Conservation (phyloP, 1,140 invertebrate species). For the Phthorimaea operculella region DNA sequence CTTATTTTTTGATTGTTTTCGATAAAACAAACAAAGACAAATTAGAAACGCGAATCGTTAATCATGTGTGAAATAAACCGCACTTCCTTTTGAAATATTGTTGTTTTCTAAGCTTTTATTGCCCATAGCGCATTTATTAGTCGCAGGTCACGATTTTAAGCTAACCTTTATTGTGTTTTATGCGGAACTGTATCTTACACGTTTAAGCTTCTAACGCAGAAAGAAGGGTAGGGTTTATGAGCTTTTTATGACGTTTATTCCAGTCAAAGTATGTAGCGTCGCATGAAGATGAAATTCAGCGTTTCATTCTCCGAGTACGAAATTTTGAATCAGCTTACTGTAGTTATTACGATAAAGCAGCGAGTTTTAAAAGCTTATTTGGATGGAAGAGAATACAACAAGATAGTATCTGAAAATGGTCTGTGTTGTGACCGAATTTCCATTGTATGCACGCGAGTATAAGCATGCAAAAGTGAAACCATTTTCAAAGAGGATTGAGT, state of each 20-base stretch:
- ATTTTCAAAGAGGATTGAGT: conserved; percentile 4
- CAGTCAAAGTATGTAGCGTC: neutral
- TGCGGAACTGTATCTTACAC: neutral
- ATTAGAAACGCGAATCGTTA: conserved; percentile 44
- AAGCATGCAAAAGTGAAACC: neutral
- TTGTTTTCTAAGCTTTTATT: neutral
- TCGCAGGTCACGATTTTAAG: neutral
- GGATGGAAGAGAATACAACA: neutral
- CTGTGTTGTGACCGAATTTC: neutral
- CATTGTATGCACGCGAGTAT: neutral
- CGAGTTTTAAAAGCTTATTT: neutral
- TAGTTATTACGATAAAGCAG: neutral
- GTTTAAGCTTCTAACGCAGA: neutral
- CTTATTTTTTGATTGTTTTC: conserved; percentile 63
- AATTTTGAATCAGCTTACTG: neutral
- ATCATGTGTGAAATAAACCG: conserved; percentile 41
- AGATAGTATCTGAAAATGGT: neutral
- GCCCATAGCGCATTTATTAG: neutral
- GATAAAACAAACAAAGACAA: conserved; percentile 57
- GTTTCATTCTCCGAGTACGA: neutral
- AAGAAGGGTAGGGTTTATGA: neutral
- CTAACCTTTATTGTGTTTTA: neutral
- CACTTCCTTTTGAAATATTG: conserved; percentile 14
- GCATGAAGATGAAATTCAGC: neutral
- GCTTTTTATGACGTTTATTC: neutral